These are phyloP conservation scores for Myrmecophaga tridactyla DNA, from an alignment of 2,113 vertebrate genomes.

Conservation along the genomic window DNA sequence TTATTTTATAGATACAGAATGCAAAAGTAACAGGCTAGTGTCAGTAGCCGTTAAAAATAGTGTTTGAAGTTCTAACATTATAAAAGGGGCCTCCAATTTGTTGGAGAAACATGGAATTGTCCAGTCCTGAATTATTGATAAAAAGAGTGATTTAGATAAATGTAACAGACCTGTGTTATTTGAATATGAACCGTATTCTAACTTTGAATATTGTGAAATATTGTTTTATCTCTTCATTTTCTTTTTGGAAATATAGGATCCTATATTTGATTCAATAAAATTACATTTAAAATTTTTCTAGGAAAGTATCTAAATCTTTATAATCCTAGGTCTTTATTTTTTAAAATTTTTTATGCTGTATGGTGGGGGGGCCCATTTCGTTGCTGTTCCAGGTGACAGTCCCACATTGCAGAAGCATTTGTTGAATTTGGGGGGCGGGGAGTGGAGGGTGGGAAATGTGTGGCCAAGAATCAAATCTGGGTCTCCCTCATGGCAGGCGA, in stretches of 20 bases:
- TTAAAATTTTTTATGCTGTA: no score
- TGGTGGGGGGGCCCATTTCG: no score
- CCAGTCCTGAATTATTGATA: neutral
- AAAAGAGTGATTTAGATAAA: neutral
- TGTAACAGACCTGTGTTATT: neutral
- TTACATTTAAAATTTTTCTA: conserved; percentile 40
- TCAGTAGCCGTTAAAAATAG: neutral
- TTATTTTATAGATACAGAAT: neutral
- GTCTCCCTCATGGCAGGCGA: no score
- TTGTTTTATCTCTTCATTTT: neutral
- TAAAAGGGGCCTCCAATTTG: neutral
- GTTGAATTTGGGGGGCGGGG: no score
- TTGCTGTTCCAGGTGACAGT: no score
- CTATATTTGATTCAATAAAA: neutral
- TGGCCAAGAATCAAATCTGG: no score
- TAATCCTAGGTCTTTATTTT: conserved; percentile 33
- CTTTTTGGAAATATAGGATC: neutral
- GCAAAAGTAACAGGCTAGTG: neutral
- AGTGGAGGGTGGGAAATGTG: no score
- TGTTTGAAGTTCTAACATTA: neutral
- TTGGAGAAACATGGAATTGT: neutral
- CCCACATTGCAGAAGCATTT: no score
- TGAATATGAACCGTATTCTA: neutral
- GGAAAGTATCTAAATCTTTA: conserved; percentile 28
- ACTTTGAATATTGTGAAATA: neutral